These are phyloP conservation scores for Epiblema foenella DNA, from an alignment of 2,888 invertebrate genomes.

Conservation along the genomic window DNA sequence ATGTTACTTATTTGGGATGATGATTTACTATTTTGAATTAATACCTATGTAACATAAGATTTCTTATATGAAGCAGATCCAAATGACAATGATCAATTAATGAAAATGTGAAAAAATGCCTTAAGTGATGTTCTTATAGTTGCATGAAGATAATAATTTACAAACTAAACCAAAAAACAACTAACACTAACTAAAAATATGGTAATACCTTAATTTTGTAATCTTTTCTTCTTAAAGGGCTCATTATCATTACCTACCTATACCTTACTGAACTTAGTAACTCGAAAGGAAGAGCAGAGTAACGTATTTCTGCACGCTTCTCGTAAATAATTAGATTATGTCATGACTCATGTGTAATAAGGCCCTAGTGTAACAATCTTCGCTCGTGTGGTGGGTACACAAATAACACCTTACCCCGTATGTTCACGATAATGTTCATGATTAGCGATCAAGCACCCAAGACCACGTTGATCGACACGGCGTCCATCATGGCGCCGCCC, in stretches of 20 bases:
- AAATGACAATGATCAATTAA: not conserved
- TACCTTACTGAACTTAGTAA: too few relatives aligned
- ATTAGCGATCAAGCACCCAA: slow-evolving; percentile 90
- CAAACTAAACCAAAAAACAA: not conserved
- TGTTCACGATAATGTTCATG: slow-evolving; percentile 1
- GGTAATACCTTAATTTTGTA: too few relatives aligned
- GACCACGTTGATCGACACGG: slow-evolving; percentile 91
- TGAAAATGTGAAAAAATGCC: not conserved
- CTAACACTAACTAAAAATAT: too few relatives aligned
- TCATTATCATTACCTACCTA: too few relatives aligned
- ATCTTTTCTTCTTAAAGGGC: too few relatives aligned
- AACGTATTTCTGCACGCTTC: too few relatives aligned
- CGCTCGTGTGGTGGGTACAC: too few relatives aligned
- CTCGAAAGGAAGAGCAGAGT: too few relatives aligned
- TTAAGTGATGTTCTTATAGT: not conserved
- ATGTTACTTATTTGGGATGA: not conserved
- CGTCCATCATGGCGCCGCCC: slow-evolving; percentile 90
- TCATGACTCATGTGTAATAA: too few relatives aligned
- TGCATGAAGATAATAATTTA: not conserved
- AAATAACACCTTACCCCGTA: not conserved
- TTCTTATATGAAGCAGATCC: not conserved
- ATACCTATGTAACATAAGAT: not conserved
- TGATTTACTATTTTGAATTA: not conserved
- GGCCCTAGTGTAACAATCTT: too few relatives aligned
- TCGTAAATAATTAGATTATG: too few relatives aligned